Evolutionary conservation across 2,888 invertebrate species (phyloP).

Genomic region (Aspidiotus rigidus): DNA sequence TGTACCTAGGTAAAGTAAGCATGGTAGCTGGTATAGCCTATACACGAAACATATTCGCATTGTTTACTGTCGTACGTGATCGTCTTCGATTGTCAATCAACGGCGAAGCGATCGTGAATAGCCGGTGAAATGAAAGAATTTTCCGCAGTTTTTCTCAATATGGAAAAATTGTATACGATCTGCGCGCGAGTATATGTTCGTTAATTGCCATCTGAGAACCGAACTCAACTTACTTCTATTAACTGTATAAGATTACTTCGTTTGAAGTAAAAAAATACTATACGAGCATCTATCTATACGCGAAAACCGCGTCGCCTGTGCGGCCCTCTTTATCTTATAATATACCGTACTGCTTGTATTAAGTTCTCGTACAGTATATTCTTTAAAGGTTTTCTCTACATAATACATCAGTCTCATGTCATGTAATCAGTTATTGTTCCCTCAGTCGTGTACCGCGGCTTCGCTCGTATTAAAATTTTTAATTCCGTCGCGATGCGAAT

Average conservation of each 20-base stretch:
- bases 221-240: background rate
- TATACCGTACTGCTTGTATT: no score
- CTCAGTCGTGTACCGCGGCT: no score
- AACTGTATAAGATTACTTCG: slow-evolving; percentile 5
- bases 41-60: slow-evolving; percentile 21
- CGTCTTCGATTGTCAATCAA: slow-evolving; percentile 26
- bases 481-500: no score
- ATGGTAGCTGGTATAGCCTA: background rate
- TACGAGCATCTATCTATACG: background rate
- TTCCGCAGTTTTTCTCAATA: slow-evolving; percentile 24
- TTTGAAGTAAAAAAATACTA: slow-evolving; percentile 17
- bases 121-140: slow-evolving; percentile 17
- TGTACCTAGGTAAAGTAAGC: no score
- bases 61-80: slow-evolving; percentile 22
- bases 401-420: no score
- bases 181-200: slow-evolving; percentile 8
- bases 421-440: no score
- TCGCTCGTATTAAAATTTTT: no score
- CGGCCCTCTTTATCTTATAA: background rate
- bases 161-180: slow-evolving; percentile 15
- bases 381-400: no score
- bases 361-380: no score
- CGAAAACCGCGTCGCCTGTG: background rate
- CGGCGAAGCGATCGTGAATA: background rate
- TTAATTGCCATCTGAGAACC: slow-evolving; percentile 14